Evolutionary conservation across 2,888 invertebrate genomes (phyloP).

Genomic region (Dolichomitus sp.): DNA sequence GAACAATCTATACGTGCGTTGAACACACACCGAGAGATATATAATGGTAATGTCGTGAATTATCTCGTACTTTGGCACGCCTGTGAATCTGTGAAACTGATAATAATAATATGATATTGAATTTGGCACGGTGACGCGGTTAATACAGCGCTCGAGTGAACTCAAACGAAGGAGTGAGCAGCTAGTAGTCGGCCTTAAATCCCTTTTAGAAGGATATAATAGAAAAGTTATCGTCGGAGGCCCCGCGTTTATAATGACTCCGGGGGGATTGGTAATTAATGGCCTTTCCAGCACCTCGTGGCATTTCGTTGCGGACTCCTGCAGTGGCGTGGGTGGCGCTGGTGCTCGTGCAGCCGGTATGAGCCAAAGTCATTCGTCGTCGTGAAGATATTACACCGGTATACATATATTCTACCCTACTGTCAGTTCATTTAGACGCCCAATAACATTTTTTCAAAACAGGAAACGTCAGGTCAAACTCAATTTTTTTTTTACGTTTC

Average conservation of each 20-base stretch:
- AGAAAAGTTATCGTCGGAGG: conserved; percentile 78
- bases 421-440: conserved; percentile 16
- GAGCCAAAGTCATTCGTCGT: conserved; percentile 63
- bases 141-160: conserved; percentile 31
- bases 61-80: background rate
- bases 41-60: background rate
- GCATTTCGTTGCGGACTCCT: conserved; percentile 66
- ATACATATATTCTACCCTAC: conserved; percentile 21
- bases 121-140: conserved; percentile 46
- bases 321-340: conserved; percentile 66
- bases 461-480: background rate
- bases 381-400: conserved; percentile 44
- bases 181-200: conserved; percentile 69
- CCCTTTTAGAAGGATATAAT: conserved; percentile 76
- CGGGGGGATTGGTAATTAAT: conserved; percentile 78
- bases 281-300: conserved; percentile 70
- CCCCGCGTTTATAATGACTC: conserved; percentile 68
- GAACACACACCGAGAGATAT: background rate
- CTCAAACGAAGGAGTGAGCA: conserved; percentile 20
- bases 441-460: conserved; percentile 51
- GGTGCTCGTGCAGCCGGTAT: conserved; percentile 51
- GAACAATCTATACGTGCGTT: no score
- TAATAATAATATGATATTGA: conserved; percentile 47
- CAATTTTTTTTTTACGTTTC: background rate
- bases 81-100: background rate